A percentile compares a stretch with the other conserved stretches of the same genome.
Evolutionary conservation across 2,888 invertebrate genomes (phyloP).

Genomic region (Tipula confusa): DNA sequence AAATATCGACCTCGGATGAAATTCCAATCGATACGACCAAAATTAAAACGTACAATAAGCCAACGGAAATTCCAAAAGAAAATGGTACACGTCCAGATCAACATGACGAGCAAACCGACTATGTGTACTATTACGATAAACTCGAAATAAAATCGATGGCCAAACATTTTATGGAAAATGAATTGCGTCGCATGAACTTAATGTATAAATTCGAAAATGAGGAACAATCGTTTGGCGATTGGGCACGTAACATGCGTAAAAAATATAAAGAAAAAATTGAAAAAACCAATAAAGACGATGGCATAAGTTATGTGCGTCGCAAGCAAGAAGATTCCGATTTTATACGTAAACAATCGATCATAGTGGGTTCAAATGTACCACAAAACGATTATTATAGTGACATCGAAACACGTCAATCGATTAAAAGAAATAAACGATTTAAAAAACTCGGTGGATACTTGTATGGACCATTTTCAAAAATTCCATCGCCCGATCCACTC

Average conservation of each 20-base stretch:
- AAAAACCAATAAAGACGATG: background rate
- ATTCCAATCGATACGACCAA: background rate
- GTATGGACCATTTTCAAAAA: conserved; percentile 33
- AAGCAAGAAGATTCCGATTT: background rate
- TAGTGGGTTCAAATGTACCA: background rate
- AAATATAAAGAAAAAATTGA: conserved; percentile 29
- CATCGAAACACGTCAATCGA: background rate
- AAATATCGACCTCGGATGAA: background rate
- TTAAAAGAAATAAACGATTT: background rate
- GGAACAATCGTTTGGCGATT: conserved; percentile 28
- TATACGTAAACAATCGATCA: background rate
- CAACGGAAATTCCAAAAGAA: background rate
- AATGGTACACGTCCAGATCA: background rate
- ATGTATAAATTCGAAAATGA: background rate
- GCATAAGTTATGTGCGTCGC: background rate
- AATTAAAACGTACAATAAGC: background rate
- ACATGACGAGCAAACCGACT: background rate
- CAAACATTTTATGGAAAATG: conserved; percentile 4
- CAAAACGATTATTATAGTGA: background rate
- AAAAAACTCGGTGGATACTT: conserved; percentile 32
- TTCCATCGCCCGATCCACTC: conserved; percentile 28
- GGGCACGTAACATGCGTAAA: conserved; percentile 32
- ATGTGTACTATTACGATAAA: background rate
- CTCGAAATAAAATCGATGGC: background rate
- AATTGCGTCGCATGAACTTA: background rate